Evolutionary conservation across 1,140 invertebrate species (phyloP).

Genomic region (Eubasilissa regina): DNA sequence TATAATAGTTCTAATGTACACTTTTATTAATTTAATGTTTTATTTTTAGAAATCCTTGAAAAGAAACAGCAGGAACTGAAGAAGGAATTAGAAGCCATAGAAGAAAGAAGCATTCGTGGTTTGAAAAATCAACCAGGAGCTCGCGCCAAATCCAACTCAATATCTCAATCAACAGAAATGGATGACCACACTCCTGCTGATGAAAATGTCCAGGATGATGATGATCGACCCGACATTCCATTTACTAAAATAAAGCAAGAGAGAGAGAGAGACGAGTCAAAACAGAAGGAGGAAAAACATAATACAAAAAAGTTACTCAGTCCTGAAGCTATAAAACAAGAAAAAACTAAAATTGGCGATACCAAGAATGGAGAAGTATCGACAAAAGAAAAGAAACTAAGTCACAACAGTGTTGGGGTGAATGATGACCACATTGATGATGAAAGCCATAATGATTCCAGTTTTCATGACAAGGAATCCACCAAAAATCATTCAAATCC

Average conservation of each 20-base stretch:
- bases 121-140: conserved; percentile 49
- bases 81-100: conserved; percentile 67
- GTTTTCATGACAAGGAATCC: conserved; percentile 2
- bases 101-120: conserved; percentile 63
- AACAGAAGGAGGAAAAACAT: conserved; percentile 15
- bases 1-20: not conserved
- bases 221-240: not conserved
- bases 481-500: conserved; percentile 18
- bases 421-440: not conserved
- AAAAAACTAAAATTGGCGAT: not conserved
- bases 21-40: conserved; percentile 25
- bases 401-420: not conserved
- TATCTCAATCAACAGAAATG: conserved; percentile 22
- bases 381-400: conserved; percentile 1
- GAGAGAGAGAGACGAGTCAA: not conserved
- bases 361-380: conserved; percentile 8
- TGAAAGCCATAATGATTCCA: conserved; percentile 13
- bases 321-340: conserved; percentile 4
- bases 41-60: conserved; percentile 68
- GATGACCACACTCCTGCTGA: not conserved
- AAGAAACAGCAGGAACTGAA: conserved; percentile 66
- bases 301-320: conserved; percentile 12
- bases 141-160: conserved; percentile 33
- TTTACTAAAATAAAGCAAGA: conserved; percentile 38
- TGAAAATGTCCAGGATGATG: conserved; percentile 6